Evolutionary conservation across 2,888 invertebrate species (phyloP).

Genomic region (Hipparchia semele): DNA sequence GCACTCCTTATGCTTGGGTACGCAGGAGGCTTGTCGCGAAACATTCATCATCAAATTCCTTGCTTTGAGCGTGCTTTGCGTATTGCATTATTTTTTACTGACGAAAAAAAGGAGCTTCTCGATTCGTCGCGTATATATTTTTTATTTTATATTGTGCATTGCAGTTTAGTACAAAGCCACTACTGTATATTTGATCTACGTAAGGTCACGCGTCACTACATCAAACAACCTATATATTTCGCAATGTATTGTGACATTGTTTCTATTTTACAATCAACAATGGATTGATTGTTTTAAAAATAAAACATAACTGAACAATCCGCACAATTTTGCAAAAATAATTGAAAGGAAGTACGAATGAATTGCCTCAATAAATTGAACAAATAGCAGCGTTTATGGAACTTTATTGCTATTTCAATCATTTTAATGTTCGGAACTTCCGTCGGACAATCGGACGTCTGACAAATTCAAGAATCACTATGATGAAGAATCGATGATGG

Average conservation of each 20-base stretch:
- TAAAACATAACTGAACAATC: slow-evolving; percentile 22
- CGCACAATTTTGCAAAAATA: slow-evolving; percentile 29
- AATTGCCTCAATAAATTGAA: slow-evolving; percentile 30
- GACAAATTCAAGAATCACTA: slow-evolving; percentile 18
- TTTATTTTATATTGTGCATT: too few species aligned
- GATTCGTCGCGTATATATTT: too few species aligned
- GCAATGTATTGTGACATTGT: not conserved
- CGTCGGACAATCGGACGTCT: slow-evolving; percentile 14
- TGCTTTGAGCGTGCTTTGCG: too few species aligned
- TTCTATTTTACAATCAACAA: slow-evolving; percentile 7
- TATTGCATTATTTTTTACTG: too few species aligned
- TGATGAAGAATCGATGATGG: not conserved
- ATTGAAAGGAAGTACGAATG: slow-evolving; percentile 31
- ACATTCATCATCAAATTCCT: too few species aligned
- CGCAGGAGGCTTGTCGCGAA: too few species aligned
- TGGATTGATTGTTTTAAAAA: slow-evolving; percentile 13
- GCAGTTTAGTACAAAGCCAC: too few species aligned
- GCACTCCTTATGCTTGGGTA: too few species aligned
- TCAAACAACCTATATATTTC: not conserved
- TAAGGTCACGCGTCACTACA: too few species aligned
- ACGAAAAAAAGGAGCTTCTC: too few species aligned
- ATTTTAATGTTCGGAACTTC: slow-evolving; percentile 32
- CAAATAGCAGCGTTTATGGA: slow-evolving; percentile 30
- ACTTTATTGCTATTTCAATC: slow-evolving; percentile 33
- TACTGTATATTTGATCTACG: too few species aligned